Percentiles rank a stretch among this genome's conserved stretches.
phyloP scores from a whole-genome alignment of 1,140 invertebrate genomes.

The Cecropterus lyciades region DNA sequence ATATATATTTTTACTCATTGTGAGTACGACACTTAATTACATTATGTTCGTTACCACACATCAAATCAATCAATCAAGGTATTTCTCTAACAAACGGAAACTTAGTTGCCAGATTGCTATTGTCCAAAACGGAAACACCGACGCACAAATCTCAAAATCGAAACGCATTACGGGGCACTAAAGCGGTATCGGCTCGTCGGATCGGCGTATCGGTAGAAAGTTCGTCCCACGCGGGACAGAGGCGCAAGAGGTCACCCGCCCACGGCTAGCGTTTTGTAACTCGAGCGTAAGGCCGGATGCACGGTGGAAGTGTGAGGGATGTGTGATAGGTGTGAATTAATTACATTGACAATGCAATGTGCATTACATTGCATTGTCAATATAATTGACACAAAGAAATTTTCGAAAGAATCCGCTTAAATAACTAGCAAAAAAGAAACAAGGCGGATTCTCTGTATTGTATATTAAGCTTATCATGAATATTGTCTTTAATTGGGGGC shows the following conservation, averaged over 20 bases:
- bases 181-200: conserved; percentile 7
- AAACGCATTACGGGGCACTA: conserved; percentile 7
- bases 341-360: no score
- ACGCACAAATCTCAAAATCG: conserved; percentile 23
- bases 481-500: no score
- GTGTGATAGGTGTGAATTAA: no score
- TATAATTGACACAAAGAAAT: no score
- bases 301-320: not conserved
- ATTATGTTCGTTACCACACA: no score
- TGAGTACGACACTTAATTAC: no score
- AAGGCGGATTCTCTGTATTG: no score
- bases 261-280: conserved; percentile 14
- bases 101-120: not conserved
- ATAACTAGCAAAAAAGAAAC: no score
- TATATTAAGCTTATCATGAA: no score
- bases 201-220: conserved; percentile 25
- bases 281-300: not conserved
- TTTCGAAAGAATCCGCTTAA: no score
- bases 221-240: conserved; percentile 20
- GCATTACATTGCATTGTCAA: no score
- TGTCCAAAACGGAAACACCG: conserved; percentile 23
- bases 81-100: conserved; percentile 7
- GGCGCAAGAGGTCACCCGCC: conserved; percentile 28
- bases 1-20: no score
- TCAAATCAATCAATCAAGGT: not conserved